phyloP scores from a whole-genome alignment of 2,797 vertebrate species.

The Smutsia gigantea region DNA sequence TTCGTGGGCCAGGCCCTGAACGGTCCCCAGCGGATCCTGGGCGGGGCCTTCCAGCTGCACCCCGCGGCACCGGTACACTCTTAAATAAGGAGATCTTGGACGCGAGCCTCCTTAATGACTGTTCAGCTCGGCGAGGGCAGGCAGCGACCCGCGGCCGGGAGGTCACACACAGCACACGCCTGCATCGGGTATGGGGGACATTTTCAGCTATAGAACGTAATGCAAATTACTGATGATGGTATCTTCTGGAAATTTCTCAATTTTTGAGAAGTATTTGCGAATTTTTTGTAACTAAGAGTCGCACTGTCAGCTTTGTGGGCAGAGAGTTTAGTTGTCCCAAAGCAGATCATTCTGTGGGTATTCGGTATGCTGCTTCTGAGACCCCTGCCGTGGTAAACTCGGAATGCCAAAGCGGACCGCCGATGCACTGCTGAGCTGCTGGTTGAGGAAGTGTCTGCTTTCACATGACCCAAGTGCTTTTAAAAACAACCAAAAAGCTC shows the following conservation, averaged over 20 bases:
- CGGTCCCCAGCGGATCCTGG: no score
- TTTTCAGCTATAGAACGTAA: not conserved
- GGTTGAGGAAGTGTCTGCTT: not conserved
- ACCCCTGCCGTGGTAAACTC: rapidly evolving
- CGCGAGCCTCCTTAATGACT: no score
- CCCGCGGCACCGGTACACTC: no score
- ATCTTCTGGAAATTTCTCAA: not conserved
- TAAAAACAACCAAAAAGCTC: not conserved
- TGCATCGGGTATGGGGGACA: rapidly evolving
- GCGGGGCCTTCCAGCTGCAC: no score
- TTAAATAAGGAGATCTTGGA: no score
- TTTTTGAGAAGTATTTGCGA: not conserved
- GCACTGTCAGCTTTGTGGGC: not conserved
- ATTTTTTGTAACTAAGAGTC: no score
- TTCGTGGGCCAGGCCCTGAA: no score
- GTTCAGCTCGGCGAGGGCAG: no score
- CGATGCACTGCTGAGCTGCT: not conserved
- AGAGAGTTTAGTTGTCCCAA: not conserved
- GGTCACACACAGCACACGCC: not conserved
- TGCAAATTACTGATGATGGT: no score
- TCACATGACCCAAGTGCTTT: not conserved
- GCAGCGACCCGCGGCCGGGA: not conserved
- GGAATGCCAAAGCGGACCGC: rapidly evolving
- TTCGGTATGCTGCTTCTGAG: no score
- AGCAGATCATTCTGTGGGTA: not conserved